Evolutionary conservation across 2,888 invertebrate genomes (phyloP).

Genomic region (Netelia melanura): DNA sequence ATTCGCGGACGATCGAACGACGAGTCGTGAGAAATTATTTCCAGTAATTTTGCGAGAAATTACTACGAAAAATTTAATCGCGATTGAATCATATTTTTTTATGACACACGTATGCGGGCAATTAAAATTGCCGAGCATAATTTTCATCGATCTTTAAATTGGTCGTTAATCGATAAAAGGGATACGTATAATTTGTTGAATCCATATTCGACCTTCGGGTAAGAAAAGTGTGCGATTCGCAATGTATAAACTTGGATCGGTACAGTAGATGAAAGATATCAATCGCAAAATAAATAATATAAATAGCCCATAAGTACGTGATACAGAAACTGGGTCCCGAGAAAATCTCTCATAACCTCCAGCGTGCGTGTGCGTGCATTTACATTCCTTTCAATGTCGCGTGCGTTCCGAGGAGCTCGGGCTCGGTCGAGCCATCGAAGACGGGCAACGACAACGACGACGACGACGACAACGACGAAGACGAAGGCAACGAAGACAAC

Average conservation of each 20-base stretch:
- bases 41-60: too few species aligned
- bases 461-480: constrained; percentile 19
- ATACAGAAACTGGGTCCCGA: constrained; percentile 54
- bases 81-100: too few species aligned
- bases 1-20: neutral
- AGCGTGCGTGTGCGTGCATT: constrained; percentile 70
- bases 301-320: constrained; percentile 47
- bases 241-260: neutral
- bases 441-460: constrained; percentile 23
- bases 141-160: too few species aligned
- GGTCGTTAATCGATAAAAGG: too few species aligned
- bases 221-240: neutral
- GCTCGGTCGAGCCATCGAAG: constrained; percentile 25
- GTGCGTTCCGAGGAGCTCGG: constrained; percentile 68
- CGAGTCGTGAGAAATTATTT: neutral
- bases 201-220: too few species aligned
- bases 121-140: too few species aligned
- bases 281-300: constrained; percentile 30
- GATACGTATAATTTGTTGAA: too few species aligned
- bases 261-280: constrained; percentile 5
- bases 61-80: too few species aligned
- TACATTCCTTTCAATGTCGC: constrained; percentile 84
- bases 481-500: constrained; percentile 34
- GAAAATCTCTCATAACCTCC: constrained; percentile 54
- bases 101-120: too few species aligned